These are phyloP conservation scores for Phoxinus dragarum DNA, from an alignment of 2,797 vertebrate genomes.

Conservation along the genomic window DNA sequence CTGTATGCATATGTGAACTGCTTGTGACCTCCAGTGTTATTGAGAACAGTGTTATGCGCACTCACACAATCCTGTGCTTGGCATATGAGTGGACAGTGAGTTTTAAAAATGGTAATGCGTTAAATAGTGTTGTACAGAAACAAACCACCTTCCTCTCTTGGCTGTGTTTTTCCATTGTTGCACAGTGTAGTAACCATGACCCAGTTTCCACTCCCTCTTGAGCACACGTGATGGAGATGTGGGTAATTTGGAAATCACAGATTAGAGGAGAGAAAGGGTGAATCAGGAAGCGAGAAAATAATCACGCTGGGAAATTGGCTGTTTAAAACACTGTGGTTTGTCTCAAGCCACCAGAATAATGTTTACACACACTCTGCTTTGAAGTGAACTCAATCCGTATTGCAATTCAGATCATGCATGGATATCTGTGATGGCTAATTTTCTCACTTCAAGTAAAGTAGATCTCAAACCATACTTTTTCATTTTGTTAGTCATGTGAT, in stretches of 20 bases:
- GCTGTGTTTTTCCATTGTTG: slow-evolving; percentile 67
- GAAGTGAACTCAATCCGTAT: background rate
- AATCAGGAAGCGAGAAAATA: slow-evolving; percentile 47
- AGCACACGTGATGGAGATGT: slow-evolving; percentile 70
- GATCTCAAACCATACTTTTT: background rate
- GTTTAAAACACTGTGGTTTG: slow-evolving; percentile 22
- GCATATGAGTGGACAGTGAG: background rate
- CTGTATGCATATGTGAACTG: slow-evolving; percentile 22
- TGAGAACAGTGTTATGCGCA: background rate
- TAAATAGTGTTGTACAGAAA: background rate
- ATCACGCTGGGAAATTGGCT: slow-evolving; percentile 11
- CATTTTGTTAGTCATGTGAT: background rate
- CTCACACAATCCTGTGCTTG: slow-evolving; percentile 20
- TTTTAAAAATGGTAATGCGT: background rate
- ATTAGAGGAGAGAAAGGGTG: slow-evolving; percentile 70
- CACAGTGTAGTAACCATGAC: slow-evolving; percentile 69
- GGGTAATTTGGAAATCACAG: slow-evolving; percentile 73
- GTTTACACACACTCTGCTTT: slow-evolving; percentile 10
- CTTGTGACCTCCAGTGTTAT: slow-evolving; percentile 33
- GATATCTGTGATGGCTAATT: background rate
- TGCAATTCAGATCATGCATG: background rate
- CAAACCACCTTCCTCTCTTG: slow-evolving; percentile 37
- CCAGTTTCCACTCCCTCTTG: slow-evolving; percentile 74
- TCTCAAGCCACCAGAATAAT: background rate
- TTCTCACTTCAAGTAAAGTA: background rate